Evolutionary conservation across 2,797 vertebrate species (phyloP).

Genomic region (Tapirus indicus): DNA sequence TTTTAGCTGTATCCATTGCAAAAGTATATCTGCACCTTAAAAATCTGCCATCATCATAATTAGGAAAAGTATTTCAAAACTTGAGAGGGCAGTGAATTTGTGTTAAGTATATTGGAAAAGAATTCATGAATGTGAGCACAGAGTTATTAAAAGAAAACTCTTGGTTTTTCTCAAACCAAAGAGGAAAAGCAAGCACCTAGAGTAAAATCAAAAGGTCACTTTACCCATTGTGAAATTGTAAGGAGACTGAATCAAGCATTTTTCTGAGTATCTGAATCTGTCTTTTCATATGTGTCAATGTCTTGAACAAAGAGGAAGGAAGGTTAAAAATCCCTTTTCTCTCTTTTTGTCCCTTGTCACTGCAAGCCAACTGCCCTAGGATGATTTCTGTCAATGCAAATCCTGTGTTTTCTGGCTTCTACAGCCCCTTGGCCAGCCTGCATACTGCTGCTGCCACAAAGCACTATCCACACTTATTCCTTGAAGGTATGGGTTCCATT

Average conservation of each 20-base stretch:
- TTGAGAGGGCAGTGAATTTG: not conserved
- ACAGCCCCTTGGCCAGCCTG: not conserved
- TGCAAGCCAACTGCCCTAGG: not conserved
- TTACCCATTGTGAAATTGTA: not conserved
- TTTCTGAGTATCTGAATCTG: not conserved
- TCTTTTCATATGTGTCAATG: not conserved
- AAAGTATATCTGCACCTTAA: not conserved
- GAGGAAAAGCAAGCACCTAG: not conserved
- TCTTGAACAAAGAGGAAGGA: not conserved
- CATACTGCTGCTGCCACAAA: not conserved
- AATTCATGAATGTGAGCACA: not conserved
- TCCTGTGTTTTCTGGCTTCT: not conserved
- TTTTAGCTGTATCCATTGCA: not conserved
- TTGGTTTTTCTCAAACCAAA: conserved; percentile 1
- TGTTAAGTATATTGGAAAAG: not conserved
- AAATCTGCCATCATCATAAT: not conserved
- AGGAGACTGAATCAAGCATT: not conserved
- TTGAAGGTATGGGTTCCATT: not conserved
- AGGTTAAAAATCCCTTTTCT: conserved; percentile 19
- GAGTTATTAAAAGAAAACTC: conserved; percentile 40
- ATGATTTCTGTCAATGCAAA: not conserved
- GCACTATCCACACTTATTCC: not conserved
- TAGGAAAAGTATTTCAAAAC: not conserved
- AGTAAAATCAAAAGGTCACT: conserved; percentile 37
- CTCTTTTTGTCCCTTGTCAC: not conserved